These are phyloP conservation scores for Lepisosteus oculatus DNA, from an alignment of 2,113 vertebrate genomes.

Conservation along the genomic window DNA sequence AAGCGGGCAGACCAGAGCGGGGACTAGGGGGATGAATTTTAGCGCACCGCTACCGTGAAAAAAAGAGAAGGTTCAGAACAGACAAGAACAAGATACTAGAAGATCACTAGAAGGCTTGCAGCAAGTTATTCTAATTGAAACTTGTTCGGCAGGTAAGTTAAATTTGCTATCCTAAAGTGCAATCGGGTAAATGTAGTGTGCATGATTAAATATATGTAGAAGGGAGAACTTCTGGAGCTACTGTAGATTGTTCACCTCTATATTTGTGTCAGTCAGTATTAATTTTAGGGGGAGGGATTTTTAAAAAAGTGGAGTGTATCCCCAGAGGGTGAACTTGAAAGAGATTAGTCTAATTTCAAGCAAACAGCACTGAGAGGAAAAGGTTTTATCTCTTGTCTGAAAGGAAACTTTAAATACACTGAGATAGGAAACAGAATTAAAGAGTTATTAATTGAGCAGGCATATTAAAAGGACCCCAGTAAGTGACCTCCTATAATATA, in stretches of 20 bases:
- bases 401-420: constrained; percentile 63
- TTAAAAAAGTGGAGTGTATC: constrained; percentile 13
- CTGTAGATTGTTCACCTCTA: constrained; percentile 50
- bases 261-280: constrained; percentile 63
- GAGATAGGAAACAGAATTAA: constrained; percentile 66
- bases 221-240: constrained; percentile 32
- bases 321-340: constrained; percentile 60
- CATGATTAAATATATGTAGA: constrained; percentile 61
- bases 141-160: constrained; percentile 16
- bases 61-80: no score
- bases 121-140: constrained; percentile 20
- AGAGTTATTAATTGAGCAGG: constrained; percentile 70
- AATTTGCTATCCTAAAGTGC: constrained; percentile 47
- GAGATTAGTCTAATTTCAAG: constrained; percentile 65
- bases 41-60: no score
- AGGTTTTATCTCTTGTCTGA: constrained; percentile 63
- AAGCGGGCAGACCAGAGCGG: no score
- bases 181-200: constrained; percentile 54
- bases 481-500: constrained; percentile 76
- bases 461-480: constrained; percentile 75
- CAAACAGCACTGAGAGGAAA: constrained; percentile 46
- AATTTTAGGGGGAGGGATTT: constrained; percentile 52
- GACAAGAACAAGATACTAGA: no score
- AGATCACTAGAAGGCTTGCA: constrained; percentile 10
- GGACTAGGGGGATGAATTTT: no score